Conservation (phyloP, 2,113 vertebrate genomes). For the Loxodonta africana region DNA sequence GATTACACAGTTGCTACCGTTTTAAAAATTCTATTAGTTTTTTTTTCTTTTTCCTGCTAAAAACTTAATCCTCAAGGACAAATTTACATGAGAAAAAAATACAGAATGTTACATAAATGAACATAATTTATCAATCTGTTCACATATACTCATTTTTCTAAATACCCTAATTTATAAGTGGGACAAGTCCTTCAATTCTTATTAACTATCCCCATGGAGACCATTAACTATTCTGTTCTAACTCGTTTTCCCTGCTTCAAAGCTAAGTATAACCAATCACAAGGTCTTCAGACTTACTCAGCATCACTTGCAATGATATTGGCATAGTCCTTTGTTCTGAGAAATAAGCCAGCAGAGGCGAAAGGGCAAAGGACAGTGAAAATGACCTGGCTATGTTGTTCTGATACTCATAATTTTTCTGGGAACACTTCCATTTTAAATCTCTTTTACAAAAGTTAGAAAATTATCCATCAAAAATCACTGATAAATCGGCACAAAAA, state of each 20-base stretch:
- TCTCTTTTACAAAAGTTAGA: conserved; percentile 10
- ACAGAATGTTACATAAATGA: not conserved
- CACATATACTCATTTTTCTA: conserved; percentile 48
- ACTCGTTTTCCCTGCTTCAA: conserved; percentile 57
- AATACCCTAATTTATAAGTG: conserved; percentile 62
- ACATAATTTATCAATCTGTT: conserved; percentile 41
- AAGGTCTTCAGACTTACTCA: conserved; percentile 10
- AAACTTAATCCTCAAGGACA: conserved; percentile 46
- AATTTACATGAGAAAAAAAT: conserved; percentile 26
- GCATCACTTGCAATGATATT: not conserved
- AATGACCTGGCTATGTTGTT: not conserved
- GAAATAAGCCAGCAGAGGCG: not conserved
- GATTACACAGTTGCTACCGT: not conserved
- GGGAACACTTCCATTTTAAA: conserved; percentile 22
- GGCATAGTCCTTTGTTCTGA: conserved; percentile 12
- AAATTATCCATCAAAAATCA: conserved; percentile 49
- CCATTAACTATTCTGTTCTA: conserved; percentile 63
- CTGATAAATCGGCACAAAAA: conserved; percentile 30
- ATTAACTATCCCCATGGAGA: conserved; percentile 12
- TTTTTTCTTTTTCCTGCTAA: conserved; percentile 47
- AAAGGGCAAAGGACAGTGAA: not conserved
- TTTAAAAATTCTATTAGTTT: not conserved
- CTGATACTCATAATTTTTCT: not conserved
- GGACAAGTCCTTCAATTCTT: not conserved
- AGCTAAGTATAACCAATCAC: conserved; percentile 64